These are phyloP conservation scores for Scomber scombrus DNA, from an alignment of 2,113 vertebrate genomes.

Conservation along the genomic window DNA sequence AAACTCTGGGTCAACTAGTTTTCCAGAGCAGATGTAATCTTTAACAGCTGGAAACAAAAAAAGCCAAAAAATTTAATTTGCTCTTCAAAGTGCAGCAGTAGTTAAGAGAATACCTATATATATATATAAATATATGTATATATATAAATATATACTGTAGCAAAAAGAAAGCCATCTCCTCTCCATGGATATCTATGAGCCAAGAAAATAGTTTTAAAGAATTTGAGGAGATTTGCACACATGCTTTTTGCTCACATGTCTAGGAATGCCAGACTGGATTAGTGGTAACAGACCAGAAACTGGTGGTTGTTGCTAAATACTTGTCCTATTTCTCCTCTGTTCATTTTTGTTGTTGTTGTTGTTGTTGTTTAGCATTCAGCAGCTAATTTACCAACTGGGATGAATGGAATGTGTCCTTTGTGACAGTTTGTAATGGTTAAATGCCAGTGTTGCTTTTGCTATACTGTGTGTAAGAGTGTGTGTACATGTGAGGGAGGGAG, in stretches of 20 bases:
- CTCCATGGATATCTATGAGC: not conserved
- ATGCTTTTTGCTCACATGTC: not conserved
- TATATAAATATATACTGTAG: not conserved
- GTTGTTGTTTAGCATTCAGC: constrained; percentile 11
- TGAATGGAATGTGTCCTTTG: constrained; percentile 49
- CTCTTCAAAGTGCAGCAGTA: not conserved
- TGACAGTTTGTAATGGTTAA: constrained; percentile 27
- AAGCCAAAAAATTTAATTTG: not conserved
- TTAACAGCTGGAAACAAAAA: not conserved
- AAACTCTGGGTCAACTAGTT: not conserved
- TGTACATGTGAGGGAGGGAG: constrained; percentile 7
- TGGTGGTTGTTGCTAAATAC: constrained; percentile 38
- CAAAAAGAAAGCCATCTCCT: not conserved
- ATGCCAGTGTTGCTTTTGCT: constrained; percentile 16
- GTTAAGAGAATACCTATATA: too few species aligned
- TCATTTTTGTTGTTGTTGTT: too few species aligned
- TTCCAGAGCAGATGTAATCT: not conserved
- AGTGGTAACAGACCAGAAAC: constrained; percentile 41
- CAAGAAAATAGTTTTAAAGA: constrained; percentile 13
- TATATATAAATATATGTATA: too few species aligned
- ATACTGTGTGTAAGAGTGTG: not conserved
- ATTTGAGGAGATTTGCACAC: constrained; percentile 1
- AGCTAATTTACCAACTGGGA: constrained; percentile 36
- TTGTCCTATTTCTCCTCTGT: not conserved
- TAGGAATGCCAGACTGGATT: constrained; percentile 52